A percentile compares a stretch with the other conserved stretches of the same genome.
These are phyloP conservation scores for Microtus pennsylvanicus DNA, from an alignment of 2,113 vertebrate species.

Conservation along the genomic window DNA sequence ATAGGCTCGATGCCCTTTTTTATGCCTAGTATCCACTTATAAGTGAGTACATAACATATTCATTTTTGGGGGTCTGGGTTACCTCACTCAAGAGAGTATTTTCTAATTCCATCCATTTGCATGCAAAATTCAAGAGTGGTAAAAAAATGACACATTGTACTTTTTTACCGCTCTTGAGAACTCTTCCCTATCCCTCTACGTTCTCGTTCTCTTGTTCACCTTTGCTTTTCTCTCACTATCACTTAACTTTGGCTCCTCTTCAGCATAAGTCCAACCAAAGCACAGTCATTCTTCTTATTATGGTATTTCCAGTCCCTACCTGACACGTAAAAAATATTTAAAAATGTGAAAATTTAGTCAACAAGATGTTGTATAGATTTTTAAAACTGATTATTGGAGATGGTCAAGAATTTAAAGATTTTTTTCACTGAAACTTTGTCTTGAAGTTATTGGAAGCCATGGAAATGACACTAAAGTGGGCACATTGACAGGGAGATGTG, in stretches of 20 bases:
- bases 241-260: neutral
- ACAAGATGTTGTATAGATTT: neutral
- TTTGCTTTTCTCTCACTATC: neutral
- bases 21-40: too few species aligned
- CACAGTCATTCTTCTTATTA: neutral
- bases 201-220: neutral
- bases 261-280: neutral
- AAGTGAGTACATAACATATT: too few species aligned
- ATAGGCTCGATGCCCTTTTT: too few species aligned
- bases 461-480: neutral
- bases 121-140: too few species aligned
- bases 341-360: slow-evolving; percentile 1
- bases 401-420: neutral
- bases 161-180: neutral
- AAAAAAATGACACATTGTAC: too few species aligned
- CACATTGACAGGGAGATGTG: neutral
- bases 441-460: neutral
- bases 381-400: neutral
- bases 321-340: neutral
- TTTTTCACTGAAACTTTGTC: neutral
- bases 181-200: neutral
- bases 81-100: too few species aligned
- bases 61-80: too few species aligned
- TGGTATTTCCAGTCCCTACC: neutral
- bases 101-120: too few species aligned